Conservation (phyloP, 2,888 invertebrate genomes). For the Lasioglossum zephyrum region DNA sequence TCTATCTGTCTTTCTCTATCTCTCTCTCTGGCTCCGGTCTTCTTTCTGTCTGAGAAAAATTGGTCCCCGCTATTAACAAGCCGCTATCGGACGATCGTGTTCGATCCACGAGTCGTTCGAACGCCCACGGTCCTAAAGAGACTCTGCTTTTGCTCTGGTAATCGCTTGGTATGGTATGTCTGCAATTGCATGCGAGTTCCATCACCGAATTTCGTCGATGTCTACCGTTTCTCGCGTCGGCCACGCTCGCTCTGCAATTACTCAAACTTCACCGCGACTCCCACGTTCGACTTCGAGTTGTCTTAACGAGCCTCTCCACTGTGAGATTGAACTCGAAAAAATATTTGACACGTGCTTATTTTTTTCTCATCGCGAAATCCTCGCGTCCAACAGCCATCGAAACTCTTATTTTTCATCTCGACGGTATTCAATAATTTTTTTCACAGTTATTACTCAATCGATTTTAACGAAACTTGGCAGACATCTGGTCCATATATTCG, state of each 20-base stretch:
- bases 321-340: background rate
- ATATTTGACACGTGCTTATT: background rate
- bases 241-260: constrained; percentile 21
- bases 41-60: constrained; percentile 18
- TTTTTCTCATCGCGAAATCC: background rate
- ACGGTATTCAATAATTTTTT: background rate
- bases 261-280: background rate
- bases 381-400: background rate
- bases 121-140: constrained; percentile 71
- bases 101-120: constrained; percentile 62
- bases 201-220: constrained; percentile 43
- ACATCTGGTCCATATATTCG: background rate
- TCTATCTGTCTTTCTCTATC: constrained; percentile 50
- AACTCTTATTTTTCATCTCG: background rate
- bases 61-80: constrained; percentile 56
- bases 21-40: constrained; percentile 38
- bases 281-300: background rate
- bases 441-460: background rate
- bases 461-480: background rate
- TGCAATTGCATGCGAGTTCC: constrained; percentile 80
- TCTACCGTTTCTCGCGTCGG: constrained; percentile 9
- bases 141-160: constrained; percentile 85
- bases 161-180: constrained; percentile 84
- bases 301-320: background rate
- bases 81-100: constrained; percentile 60